These are phyloP conservation scores for Melanostoma mellinum DNA, from an alignment of 2,888 invertebrate species.

Conservation along the genomic window DNA sequence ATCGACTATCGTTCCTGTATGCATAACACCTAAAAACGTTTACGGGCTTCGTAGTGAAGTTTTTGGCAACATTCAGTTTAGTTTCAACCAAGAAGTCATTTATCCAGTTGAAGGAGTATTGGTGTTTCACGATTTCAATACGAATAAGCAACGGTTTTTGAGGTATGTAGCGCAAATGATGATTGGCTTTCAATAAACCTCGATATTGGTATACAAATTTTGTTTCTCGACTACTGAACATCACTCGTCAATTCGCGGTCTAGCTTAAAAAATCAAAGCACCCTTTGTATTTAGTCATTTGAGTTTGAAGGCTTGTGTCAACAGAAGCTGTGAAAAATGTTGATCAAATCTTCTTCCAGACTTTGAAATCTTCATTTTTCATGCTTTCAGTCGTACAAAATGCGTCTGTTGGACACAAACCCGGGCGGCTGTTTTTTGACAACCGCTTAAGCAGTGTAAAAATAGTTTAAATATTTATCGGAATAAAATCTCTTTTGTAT, in stretches of 20 bases:
- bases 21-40: slow-evolving; percentile 79
- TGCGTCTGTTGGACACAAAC: too few relatives aligned
- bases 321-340: too few relatives aligned
- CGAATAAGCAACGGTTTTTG: slow-evolving; percentile 89
- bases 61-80: slow-evolving; percentile 88
- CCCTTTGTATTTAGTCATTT: too few relatives aligned
- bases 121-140: slow-evolving; percentile 88
- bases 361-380: too few relatives aligned
- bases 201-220: neutral
- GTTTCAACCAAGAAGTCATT: slow-evolving; percentile 89
- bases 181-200: neutral
- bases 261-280: neutral
- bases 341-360: too few relatives aligned
- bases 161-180: slow-evolving; percentile 78
- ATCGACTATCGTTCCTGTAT: slow-evolving; percentile 74
- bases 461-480: too few relatives aligned
- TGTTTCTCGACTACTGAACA: neutral
- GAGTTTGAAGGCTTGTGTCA: too few relatives aligned
- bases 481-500: too few relatives aligned
- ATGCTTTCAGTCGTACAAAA: too few relatives aligned
- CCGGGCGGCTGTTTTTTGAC: too few relatives aligned
- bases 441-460: too few relatives aligned
- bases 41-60: slow-evolving; percentile 81
- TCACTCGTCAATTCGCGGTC: neutral
- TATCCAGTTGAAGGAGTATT: slow-evolving; percentile 91